These are phyloP conservation scores for Aleiodes alternator DNA, from an alignment of 2,888 invertebrate species.

Conservation along the genomic window DNA sequence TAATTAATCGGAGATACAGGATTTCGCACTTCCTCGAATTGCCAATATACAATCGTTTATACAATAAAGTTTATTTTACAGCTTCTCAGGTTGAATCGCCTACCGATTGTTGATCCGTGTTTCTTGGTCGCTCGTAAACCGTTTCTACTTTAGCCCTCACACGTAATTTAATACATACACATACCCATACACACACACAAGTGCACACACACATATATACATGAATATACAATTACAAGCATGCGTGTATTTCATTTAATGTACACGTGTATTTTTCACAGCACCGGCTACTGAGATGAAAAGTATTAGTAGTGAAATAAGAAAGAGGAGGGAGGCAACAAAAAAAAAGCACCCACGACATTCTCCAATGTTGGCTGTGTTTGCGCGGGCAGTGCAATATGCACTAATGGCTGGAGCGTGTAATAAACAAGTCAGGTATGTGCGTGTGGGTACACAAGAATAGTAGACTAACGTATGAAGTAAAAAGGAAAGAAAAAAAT, in stretches of 20 bases:
- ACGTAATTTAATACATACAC: not conserved
- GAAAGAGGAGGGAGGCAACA: too few species aligned
- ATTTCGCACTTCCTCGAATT: constrained; percentile 29
- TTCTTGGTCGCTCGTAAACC: constrained; percentile 62
- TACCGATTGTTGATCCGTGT: constrained; percentile 63
- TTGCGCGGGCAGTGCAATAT: constrained; percentile 10
- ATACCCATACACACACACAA: not conserved
- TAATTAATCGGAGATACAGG: constrained; percentile 30
- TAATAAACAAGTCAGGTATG: constrained; percentile 35
- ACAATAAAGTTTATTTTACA: constrained; percentile 32
- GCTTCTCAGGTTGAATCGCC: constrained; percentile 52
- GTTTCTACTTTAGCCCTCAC: constrained; percentile 31
- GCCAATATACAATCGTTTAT: constrained; percentile 17
- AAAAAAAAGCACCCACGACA: constrained; percentile 22
- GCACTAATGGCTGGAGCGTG: constrained; percentile 21
- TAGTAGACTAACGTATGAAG: not conserved
- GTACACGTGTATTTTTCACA: not conserved
- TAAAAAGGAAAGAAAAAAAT: constrained; percentile 17
- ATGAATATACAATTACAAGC: not conserved
- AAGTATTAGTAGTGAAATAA: constrained; percentile 1
- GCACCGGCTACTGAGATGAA: constrained; percentile 16
- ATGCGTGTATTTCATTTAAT: not conserved
- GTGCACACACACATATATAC: not conserved
- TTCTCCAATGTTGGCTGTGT: constrained; percentile 11
- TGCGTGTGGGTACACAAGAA: constrained; percentile 17